Conservation (phyloP, 1,140 invertebrate species). For the Cephus cinctus region DNA sequence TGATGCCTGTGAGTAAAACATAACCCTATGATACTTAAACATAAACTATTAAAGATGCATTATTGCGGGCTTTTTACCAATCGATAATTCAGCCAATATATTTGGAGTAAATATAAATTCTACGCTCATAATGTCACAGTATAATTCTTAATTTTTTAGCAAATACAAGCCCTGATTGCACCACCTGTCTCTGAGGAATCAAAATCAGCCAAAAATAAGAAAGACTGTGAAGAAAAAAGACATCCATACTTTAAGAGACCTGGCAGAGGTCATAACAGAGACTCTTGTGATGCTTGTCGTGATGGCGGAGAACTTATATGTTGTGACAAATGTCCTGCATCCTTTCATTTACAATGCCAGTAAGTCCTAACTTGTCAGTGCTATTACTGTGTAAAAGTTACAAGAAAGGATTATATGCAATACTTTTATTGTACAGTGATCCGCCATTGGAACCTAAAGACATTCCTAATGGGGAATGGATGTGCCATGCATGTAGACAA, state of each 20-base stretch:
- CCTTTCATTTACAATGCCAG: constrained; percentile 94
- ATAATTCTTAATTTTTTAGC: constrained; percentile 56
- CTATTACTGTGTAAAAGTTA: constrained; percentile 1
- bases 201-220: constrained; percentile 58
- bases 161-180: constrained; percentile 85
- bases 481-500: constrained; percentile 77
- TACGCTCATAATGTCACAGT: constrained; percentile 65
- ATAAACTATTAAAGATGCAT: constrained; percentile 11
- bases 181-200: constrained; percentile 76
- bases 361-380: constrained; percentile 56
- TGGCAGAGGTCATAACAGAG: constrained; percentile 89
- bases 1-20: constrained; percentile 65
- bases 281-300: constrained; percentile 87
- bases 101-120: constrained; percentile 4
- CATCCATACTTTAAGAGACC: constrained; percentile 84
- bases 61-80: constrained; percentile 1
- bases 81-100: background rate
- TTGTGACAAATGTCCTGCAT: constrained; percentile 92
- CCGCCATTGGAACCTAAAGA: constrained; percentile 85
- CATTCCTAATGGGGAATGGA: constrained; percentile 88
- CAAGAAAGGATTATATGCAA: background rate
- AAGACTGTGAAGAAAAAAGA: constrained; percentile 63
- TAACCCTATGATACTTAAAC: constrained; percentile 12
- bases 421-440: constrained; percentile 62
- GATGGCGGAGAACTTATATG: constrained; percentile 95